A percentile compares a stretch with the other conserved stretches of the same genome.
phyloP scores from a whole-genome alignment of 2,113 vertebrate genomes.

The Laticauda laticaudata region DNA sequence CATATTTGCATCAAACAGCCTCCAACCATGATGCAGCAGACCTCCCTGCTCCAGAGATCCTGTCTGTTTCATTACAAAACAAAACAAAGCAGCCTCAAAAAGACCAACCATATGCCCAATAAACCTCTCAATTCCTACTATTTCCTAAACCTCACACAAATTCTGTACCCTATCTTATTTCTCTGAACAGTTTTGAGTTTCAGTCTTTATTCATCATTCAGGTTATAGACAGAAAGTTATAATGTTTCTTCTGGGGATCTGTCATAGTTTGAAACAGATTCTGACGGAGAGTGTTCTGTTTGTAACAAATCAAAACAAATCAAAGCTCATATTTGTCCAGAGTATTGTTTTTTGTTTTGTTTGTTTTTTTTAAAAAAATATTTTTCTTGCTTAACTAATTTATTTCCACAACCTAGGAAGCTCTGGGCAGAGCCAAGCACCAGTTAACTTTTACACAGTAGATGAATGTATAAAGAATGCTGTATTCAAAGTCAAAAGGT shows the following conservation, averaged over 20 bases:
- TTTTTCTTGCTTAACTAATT: neutral
- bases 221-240: neutral
- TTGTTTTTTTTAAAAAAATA: no score
- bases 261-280: neutral
- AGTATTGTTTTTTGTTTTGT: neutral
- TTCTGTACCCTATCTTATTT: neutral
- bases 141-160: neutral
- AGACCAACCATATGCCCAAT: neutral
- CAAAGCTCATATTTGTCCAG: neutral
- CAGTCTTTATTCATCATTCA: neutral
- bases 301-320: neutral
- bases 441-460: neutral
- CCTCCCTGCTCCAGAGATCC: neutral
- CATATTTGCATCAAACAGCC: neutral
- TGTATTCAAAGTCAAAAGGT: neutral
- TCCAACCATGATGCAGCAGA: neutral
- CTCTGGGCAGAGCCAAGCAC: neutral
- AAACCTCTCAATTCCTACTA: neutral
- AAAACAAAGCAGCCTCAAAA: neutral
- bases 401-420: neutral
- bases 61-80: neutral
- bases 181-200: neutral
- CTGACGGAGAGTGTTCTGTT: neutral
- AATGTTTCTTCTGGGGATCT: neutral
- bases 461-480: neutral